Evolutionary conservation across 2,888 invertebrate genomes (phyloP), one percentile per base, ranked within the genome.

Genomic region (Drosophila limbata): DNA sequence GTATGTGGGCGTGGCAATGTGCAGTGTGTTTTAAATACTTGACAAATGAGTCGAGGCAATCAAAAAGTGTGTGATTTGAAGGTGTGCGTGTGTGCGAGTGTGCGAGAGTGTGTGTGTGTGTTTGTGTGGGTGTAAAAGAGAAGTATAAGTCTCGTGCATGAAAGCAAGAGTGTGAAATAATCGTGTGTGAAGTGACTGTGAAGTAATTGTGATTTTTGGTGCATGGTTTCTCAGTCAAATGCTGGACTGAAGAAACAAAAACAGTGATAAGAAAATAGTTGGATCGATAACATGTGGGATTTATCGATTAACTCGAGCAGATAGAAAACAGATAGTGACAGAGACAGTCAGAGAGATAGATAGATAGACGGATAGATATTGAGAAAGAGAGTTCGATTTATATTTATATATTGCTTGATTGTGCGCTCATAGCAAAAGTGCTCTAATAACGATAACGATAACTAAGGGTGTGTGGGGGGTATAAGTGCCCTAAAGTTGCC

Each of bases 391-490:
- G 44, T 35, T 33, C 33, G 57, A 64, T 52, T 40, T 39, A 63
- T 52, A 60, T 53, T 57, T 57, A 56, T 53, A 55, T 70, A 69
- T 77, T 68, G 74, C 72, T 45, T 84, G 73, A 72, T 81, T 86
- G 87, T 83, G 82, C 84, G 82, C 81, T 83, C 78, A 65, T 84
- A 73, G 73, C 72, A 71, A 52, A 81, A 67, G 87, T 87, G 83
- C 84, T 84, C 83, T 81, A 75, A 64, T 84, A 75, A 64, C 52
- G 25, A 60, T 77, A 67, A 79, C 59, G 53, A 59, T 63, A 63
- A 64, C 64, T 69, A 79, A 48, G 52, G 33, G 28, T 13, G 40
- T 61, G 13, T 56, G 59, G 39, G 65, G 39, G 62, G 69, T 25
- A 3, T 17, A 3, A 37, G 6, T 76, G 82, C 80, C 85, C 85